Conservation (phyloP, 2,888 invertebrate species). For the Amblyjoppa proteus region DNA sequence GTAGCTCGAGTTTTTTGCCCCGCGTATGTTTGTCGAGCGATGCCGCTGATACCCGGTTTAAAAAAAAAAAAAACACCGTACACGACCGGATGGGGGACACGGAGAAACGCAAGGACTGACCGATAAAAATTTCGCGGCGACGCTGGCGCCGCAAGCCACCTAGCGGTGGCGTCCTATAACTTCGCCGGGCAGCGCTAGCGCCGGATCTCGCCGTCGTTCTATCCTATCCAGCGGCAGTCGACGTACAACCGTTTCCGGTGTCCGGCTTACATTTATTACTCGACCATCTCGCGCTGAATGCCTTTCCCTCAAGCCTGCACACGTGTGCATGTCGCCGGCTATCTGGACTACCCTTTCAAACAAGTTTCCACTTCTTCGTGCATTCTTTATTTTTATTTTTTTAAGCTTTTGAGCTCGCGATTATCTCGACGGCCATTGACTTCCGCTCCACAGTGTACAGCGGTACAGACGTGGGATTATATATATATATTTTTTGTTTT, state of each 20-base stretch:
- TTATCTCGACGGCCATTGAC: too few relatives aligned
- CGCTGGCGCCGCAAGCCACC: slow-evolving; percentile 10
- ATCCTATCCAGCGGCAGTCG: background rate
- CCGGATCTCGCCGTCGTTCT: background rate
- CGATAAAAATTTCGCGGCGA: slow-evolving; percentile 34
- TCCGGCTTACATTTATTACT: slow-evolving; percentile 59
- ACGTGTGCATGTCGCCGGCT: background rate
- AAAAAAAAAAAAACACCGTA: slow-evolving; percentile 17
- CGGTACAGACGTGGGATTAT: too few relatives aligned
- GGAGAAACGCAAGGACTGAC: slow-evolving; percentile 7
- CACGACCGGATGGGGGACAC: background rate
- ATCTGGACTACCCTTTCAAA: slow-evolving; percentile 1
- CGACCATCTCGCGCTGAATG: slow-evolving; percentile 24
- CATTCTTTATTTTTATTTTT: too few relatives aligned
- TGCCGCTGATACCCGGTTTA: slow-evolving; percentile 14
- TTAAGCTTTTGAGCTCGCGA: too few relatives aligned
- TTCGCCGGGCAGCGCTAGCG: background rate
- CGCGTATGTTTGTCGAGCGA: slow-evolving; percentile 6
- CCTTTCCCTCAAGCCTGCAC: slow-evolving; percentile 1
- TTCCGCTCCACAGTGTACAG: too few relatives aligned
- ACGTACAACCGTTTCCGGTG: slow-evolving; percentile 35
- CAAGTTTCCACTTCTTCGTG: background rate
- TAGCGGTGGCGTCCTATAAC: slow-evolving; percentile 12
- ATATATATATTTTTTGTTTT: too few relatives aligned
- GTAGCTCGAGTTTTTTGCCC: background rate